Base-by-base conservation (phyloP, 2,113 vertebrate species). In the Engystomops pustulosus region DNA sequence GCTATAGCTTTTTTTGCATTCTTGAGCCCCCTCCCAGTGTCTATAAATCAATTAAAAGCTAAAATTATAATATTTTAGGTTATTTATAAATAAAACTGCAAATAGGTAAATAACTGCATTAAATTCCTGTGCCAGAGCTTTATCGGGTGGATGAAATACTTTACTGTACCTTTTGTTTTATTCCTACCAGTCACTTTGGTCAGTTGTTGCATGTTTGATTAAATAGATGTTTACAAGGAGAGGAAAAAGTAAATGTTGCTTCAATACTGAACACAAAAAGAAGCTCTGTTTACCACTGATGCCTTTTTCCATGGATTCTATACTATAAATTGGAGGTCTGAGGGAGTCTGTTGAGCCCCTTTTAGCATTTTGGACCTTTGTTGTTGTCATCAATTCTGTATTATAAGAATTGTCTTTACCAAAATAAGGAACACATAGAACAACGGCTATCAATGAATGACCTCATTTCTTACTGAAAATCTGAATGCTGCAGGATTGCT, bases 1-100 rank as follows among this genome's bases (percentile, higher is more conserved):
- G 68, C 69, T 80, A n/a, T 81, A 81, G 25, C 81, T 67, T 85
- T 47, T 10, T 36, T 85, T 72, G 25, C 74, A 41, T 51, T 10
- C 49, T 77, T n/a, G 72, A 88, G 65, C 41, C 84, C 25, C n/a
- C n/a, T n/a, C n/a, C 30, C 62, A 7, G 12, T 10, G 15, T 20
- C 17, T 20, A 2, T 3, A n/a, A 34, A 44, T 23, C 62, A 23
- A 70, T 70, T 32, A 70, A 25, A 67, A 27, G 65, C 60, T 44
- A 49, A 41, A 78, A 55, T 79, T 55, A 18, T 67, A 69, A 36
- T 58, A 34, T 14, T 58, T 30, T 85, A 41, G 53, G 62, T 68
- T 51, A 58, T 68, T 49, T 53, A 34, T 75, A 27, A 84, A 32
- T n/a, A n/a, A 69, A 67, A 8, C 0, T 53, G 30, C 18, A 38